phyloP scores from a whole-genome alignment of 2,797 vertebrate genomes.

The Halcyon chelicuti region DNA sequence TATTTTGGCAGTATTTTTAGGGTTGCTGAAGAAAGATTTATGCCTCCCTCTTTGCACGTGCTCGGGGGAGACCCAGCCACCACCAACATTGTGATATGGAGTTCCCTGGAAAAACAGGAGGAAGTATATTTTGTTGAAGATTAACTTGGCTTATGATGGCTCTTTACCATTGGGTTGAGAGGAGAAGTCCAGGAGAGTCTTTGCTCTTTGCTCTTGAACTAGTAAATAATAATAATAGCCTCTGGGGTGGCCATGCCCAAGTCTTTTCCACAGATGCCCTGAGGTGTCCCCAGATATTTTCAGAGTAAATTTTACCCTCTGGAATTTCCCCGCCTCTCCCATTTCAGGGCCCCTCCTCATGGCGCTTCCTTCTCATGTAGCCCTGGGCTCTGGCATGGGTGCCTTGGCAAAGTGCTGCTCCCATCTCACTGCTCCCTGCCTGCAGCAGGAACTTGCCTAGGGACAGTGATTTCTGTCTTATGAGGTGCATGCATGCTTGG shows the following conservation, averaged over 20 bases:
- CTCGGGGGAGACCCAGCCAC: not conserved
- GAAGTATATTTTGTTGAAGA: not conserved
- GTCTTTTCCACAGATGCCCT: not conserved
- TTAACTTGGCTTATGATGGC: not conserved
- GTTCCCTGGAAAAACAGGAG: not conserved
- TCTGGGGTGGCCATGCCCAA: not conserved
- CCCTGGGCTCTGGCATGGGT: accelerated
- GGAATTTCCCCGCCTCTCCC: not conserved
- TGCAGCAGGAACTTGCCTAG: not conserved
- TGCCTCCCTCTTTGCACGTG: not conserved
- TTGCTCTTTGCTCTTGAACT: not conserved
- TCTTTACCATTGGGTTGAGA: not conserved
- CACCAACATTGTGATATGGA: not conserved
- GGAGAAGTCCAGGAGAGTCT: not conserved
- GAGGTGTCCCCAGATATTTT: not conserved
- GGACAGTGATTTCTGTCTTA: not conserved
- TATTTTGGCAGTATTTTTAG: not conserved
- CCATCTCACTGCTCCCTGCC: not conserved
- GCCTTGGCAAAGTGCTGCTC: not conserved
- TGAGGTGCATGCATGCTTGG: not conserved
- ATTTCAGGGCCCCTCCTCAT: accelerated
- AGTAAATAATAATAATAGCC: not conserved
- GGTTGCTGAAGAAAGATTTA: not conserved
- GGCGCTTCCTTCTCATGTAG: not conserved
- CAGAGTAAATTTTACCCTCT: not conserved